Conservation (phyloP, 2,113 vertebrate genomes). For the Cairina moschata region DNA sequence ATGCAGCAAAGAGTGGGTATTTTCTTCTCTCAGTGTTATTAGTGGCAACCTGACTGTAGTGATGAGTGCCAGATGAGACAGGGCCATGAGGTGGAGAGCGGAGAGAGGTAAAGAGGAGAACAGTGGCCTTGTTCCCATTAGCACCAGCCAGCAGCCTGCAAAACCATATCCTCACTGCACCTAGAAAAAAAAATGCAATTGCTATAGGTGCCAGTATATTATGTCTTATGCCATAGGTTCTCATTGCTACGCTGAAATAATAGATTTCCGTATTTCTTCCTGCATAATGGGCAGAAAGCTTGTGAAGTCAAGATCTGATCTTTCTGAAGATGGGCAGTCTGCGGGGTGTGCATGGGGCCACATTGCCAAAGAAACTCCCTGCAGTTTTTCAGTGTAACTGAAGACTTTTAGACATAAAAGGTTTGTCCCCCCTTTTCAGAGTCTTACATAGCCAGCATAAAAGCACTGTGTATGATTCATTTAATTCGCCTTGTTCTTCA, state of each 20-base stretch:
- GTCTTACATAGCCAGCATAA: neutral
- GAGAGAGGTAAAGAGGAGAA: neutral
- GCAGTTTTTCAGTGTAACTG: neutral
- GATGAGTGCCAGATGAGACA: neutral
- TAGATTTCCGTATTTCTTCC: neutral
- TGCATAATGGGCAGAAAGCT: neutral
- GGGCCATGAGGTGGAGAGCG: neutral
- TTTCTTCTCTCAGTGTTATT: neutral
- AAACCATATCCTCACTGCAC: accelerated
- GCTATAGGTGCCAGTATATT: neutral
- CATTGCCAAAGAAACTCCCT: neutral
- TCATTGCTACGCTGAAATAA: neutral
- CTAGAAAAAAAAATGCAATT: neutral
- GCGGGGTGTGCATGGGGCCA: neutral
- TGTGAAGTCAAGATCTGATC: neutral
- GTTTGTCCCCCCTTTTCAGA: neutral
- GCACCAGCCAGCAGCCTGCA: neutral
- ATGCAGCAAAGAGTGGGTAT: neutral
- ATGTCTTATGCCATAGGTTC: neutral
- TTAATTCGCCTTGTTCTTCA: constrained; percentile 53
- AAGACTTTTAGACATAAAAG: neutral
- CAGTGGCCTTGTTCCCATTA: neutral
- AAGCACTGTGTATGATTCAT: neutral
- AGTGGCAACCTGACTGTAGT: neutral
- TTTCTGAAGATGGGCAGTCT: neutral